Percentiles rank a stretch among this genome's conserved stretches.
phyloP scores from a whole-genome alignment of 2,888 invertebrate species.

The Napeogenes inachia region DNA sequence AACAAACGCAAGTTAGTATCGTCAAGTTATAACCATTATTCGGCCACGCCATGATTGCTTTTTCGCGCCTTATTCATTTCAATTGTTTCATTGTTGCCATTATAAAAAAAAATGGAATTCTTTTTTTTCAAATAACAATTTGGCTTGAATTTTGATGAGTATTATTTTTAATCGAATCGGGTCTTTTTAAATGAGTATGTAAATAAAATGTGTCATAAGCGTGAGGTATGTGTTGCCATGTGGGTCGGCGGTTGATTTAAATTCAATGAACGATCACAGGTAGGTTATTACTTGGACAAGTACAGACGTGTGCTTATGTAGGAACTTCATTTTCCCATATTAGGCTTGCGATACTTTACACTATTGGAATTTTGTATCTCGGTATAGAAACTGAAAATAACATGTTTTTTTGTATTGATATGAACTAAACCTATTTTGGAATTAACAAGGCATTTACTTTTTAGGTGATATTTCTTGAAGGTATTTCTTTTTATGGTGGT shows the following conservation, averaged over 20 bases:
- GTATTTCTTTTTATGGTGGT: constrained; percentile 6
- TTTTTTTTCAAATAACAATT: constrained; percentile 4
- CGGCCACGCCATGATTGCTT: constrained; percentile 45
- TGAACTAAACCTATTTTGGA: background rate
- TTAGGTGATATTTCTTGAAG: background rate
- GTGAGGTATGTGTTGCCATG: constrained; percentile 35
- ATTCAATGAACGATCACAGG: constrained; percentile 40
- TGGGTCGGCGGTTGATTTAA: constrained; percentile 38
- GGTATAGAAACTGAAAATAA: background rate
- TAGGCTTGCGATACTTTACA: constrained; percentile 30
- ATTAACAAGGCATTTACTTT: background rate
- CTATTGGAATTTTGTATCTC: constrained; percentile 20
- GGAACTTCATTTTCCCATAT: constrained; percentile 37
- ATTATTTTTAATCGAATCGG: constrained; percentile 12
- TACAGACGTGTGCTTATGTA: constrained; percentile 36
- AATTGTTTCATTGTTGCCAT: constrained; percentile 12
- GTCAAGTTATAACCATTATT: constrained; percentile 71
- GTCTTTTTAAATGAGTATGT: constrained; percentile 28
- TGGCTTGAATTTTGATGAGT: constrained; percentile 13
- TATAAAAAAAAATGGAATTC: background rate
- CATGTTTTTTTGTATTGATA: background rate
- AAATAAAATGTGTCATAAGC: constrained; percentile 38
- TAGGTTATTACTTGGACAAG: constrained; percentile 38
- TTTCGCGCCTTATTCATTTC: constrained; percentile 16
- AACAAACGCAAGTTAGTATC: constrained; percentile 72